phyloP scores from a whole-genome alignment of 2,113 vertebrate genomes.

The Tragelaphus scriptus region DNA sequence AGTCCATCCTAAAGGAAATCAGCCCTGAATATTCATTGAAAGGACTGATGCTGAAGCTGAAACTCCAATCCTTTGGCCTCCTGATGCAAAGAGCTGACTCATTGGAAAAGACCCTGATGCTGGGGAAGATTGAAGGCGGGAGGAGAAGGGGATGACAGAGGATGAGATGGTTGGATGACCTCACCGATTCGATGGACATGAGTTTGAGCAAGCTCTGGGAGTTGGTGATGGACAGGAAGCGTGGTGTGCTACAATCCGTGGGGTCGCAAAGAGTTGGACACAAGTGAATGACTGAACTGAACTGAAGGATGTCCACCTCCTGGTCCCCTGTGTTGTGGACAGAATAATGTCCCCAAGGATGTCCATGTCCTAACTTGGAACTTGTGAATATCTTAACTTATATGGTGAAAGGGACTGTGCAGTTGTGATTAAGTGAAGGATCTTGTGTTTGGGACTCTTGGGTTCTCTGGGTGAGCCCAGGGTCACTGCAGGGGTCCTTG shows the following conservation, averaged over 20 bases:
- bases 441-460: too few species aligned
- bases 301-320: not conserved
- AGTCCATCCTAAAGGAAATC: not conserved
- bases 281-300: not conserved
- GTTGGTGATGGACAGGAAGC: not conserved
- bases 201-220: not conserved
- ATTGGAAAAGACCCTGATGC: not conserved
- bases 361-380: not conserved
- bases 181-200: fast-evolving
- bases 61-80: not conserved
- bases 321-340: not conserved
- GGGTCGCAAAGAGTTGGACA: fast-evolving
- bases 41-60: not conserved
- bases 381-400: too few species aligned
- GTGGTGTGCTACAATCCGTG: fast-evolving
- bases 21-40: not conserved
- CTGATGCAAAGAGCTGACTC: not conserved
- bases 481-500: not conserved
- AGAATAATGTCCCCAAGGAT: not conserved
- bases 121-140: not conserved
- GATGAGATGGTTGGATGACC: not conserved
- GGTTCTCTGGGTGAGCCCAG: not conserved
- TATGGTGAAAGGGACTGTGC: not conserved
- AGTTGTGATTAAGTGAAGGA: too few species aligned
- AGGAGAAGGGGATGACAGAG: not conserved